A percentile compares a stretch with the other conserved stretches of the same genome.
Conservation (phyloP, 2,113 vertebrate genomes). For the Poecile atricapillus region DNA sequence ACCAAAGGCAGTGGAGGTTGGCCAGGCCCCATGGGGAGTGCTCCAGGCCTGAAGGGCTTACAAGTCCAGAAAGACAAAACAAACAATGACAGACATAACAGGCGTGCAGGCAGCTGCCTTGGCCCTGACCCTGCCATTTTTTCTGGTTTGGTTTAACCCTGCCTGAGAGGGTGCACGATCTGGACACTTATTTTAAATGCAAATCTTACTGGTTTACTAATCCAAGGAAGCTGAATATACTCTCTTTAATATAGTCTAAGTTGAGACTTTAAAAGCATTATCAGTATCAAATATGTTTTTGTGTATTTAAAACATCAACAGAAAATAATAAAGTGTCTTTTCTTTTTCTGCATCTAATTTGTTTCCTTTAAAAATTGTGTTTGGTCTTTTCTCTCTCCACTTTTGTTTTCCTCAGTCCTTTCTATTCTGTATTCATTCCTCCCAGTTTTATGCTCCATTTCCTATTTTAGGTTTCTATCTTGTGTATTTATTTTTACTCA, state of each 20-base stretch:
- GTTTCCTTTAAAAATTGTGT: background rate
- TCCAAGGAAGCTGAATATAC: background rate
- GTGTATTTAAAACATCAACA: background rate
- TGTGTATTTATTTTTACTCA: background rate
- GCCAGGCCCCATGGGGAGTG: background rate
- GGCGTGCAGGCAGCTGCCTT: constrained; percentile 49
- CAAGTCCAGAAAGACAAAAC: constrained; percentile 46
- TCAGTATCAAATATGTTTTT: background rate
- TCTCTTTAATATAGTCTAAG: background rate
- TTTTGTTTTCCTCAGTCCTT: background rate
- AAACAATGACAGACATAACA: constrained; percentile 56
- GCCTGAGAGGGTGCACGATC: background rate
- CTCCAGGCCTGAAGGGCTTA: constrained; percentile 4
- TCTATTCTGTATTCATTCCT: background rate
- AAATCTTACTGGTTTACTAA: background rate
- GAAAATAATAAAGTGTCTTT: background rate
- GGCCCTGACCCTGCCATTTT: constrained; percentile 54
- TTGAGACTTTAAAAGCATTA: background rate
- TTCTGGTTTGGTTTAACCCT: constrained; percentile 52
- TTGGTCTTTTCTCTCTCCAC: background rate
- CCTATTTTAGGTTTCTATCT: background rate
- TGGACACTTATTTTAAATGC: constrained; percentile 49
- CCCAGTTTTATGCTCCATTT: background rate
- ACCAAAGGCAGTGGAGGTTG: background rate
- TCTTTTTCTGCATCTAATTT: background rate